phyloP scores from a whole-genome alignment of 2,113 vertebrate species.

The Sardina pilchardus region DNA sequence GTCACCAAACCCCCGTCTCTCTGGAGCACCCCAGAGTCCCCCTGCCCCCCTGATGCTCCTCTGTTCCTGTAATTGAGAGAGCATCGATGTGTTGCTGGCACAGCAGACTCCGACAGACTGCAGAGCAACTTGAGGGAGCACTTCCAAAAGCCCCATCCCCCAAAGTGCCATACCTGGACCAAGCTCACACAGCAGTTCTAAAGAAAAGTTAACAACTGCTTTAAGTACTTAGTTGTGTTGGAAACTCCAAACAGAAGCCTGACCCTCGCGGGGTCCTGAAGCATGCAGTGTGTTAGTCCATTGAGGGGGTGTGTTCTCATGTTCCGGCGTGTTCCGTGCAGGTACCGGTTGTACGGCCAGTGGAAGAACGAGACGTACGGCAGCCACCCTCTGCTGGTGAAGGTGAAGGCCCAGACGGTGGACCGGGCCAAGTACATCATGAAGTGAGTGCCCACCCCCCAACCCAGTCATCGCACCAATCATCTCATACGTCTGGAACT shows the following conservation, averaged over 20 bases:
- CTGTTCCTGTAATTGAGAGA: not conserved
- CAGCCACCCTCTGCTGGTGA: constrained; percentile 91
- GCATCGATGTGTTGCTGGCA: not conserved
- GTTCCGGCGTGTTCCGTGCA: constrained; percentile 48
- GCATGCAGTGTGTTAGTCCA: no score
- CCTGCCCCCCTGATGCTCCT: not conserved
- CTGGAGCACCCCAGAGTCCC: not conserved
- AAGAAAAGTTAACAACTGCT: not conserved
- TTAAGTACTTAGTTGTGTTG: not conserved
- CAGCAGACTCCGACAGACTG: not conserved
- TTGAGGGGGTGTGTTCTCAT: not conserved
- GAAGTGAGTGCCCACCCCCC: constrained; percentile 78
- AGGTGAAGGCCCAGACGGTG: constrained; percentile 95
- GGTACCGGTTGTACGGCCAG: constrained; percentile 96
- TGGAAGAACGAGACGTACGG: constrained; percentile 99
- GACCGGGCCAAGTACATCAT: constrained; percentile 88
- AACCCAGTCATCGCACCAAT: no score
- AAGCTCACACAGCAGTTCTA: no score
- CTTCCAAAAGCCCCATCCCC: not conserved
- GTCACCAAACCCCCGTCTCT: not conserved
- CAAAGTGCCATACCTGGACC: not conserved
- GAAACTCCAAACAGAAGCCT: no score
- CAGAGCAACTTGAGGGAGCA: not conserved
- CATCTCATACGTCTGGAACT: no score
- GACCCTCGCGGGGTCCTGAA: no score